Percentiles rank a stretch among this genome's conserved stretches.
These are phyloP conservation scores for Gonatopus flavifemur DNA, from an alignment of 1,140 invertebrate species.

Conservation along the genomic window DNA sequence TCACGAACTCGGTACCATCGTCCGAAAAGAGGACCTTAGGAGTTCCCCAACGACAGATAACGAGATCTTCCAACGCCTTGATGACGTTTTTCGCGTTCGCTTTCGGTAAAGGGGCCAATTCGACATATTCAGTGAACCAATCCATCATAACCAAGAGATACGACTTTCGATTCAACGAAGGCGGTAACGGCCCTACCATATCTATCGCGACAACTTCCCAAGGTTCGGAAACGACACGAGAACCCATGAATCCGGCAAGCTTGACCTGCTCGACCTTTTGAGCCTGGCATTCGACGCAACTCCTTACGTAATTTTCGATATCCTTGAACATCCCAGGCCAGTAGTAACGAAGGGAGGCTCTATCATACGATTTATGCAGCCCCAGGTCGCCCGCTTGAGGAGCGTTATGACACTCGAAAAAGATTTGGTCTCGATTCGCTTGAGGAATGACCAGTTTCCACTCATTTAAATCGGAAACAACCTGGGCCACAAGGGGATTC, in stretches of 20 bases:
- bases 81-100: slow-evolving; percentile 1
- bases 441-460: no score
- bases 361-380: slow-evolving; percentile 36
- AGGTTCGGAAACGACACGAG: slow-evolving; percentile 19
- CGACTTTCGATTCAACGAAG: slow-evolving; percentile 24
- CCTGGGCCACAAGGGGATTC: neutral
- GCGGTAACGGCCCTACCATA: slow-evolving; percentile 38
- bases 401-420: no score
- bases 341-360: slow-evolving; percentile 7
- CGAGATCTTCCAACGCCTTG: neutral
- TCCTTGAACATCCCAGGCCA: slow-evolving; percentile 19
- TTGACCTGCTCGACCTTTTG: slow-evolving; percentile 26
- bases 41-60: neutral
- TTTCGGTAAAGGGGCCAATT: slow-evolving; percentile 1
- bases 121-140: slow-evolving; percentile 38
- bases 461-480: slow-evolving; percentile 7
- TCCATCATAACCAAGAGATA: slow-evolving; percentile 42
- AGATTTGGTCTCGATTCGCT: slow-evolving; percentile 12
- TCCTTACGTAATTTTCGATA: slow-evolving; percentile 21
- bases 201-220: slow-evolving; percentile 32
- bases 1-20: slow-evolving; percentile 14
- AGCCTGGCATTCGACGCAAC: slow-evolving; percentile 19
- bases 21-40: slow-evolving; percentile 1
- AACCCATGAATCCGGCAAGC: slow-evolving; percentile 29
- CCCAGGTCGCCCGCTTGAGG: slow-evolving; percentile 41